Evolutionary conservation across 1,140 invertebrate genomes (phyloP).

Genomic region (Batillaria attramentaria): DNA sequence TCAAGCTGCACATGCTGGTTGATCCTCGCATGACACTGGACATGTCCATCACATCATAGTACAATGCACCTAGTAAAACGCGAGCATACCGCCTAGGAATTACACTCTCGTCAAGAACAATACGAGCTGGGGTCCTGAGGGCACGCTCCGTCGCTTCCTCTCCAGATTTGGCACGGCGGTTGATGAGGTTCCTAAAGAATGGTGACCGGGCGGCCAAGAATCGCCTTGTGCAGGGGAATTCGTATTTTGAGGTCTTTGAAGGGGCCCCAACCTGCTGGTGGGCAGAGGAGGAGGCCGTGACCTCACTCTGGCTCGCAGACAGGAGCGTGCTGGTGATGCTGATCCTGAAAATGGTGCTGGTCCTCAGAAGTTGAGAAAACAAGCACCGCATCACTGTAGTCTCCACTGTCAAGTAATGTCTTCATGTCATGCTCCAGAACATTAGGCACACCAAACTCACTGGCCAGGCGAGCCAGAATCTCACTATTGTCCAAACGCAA

Average conservation of each 20-base stretch:
- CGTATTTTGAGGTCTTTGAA: conserved; percentile 66
- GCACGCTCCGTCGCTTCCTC: conserved; percentile 85
- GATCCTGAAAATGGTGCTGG: too few relatives aligned
- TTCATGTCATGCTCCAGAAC: conserved; percentile 88
- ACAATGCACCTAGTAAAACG: conserved; percentile 91
- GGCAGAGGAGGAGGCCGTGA: conserved; percentile 26
- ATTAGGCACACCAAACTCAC: conserved; percentile 91
- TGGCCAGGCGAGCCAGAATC: conserved; percentile 82
- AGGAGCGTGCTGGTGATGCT: conserved; percentile 82
- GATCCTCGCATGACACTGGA: conserved; percentile 81
- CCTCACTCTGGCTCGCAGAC: conserved; percentile 66
- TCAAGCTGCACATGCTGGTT: conserved; percentile 71
- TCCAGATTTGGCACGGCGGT: conserved; percentile 79
- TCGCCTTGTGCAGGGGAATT: conserved; percentile 93
- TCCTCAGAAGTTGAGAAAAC: too few relatives aligned
- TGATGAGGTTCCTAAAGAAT: conserved; percentile 90
- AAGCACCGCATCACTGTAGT: conserved; percentile 89
- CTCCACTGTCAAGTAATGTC: conserved; percentile 89
- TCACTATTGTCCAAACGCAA: conserved; percentile 64
- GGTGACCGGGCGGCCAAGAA: conserved; percentile 92
- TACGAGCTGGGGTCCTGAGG: conserved; percentile 82
- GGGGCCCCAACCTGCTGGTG: too few relatives aligned
- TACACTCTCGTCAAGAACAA: conserved; percentile 94
- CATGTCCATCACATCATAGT: conserved; percentile 92
- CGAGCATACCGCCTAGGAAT: conserved; percentile 84